These are phyloP conservation scores for Bostrychus sinensis DNA, from an alignment of 2,113 vertebrate species.

Conservation along the genomic window DNA sequence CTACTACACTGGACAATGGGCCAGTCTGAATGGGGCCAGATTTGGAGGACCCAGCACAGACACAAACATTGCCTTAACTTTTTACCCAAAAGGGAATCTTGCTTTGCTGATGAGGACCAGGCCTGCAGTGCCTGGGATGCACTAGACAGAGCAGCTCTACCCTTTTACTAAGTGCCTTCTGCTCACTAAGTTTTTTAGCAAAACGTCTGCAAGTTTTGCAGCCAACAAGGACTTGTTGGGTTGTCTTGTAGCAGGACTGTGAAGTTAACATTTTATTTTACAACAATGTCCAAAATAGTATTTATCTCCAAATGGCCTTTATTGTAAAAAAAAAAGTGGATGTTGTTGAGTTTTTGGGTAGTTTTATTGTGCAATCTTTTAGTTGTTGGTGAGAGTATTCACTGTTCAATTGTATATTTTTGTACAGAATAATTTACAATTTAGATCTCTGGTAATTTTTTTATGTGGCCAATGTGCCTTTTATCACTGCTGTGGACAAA, in stretches of 20 bases:
- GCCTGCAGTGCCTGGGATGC: conserved; percentile 78
- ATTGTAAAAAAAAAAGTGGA: conserved; percentile 49
- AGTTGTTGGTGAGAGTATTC: conserved; percentile 61
- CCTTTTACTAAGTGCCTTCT: conserved; percentile 75
- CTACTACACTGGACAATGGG: conserved; percentile 12
- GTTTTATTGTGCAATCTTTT: conserved; percentile 75
- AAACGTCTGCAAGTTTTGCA: conserved; percentile 32
- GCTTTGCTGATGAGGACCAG: conserved; percentile 63
- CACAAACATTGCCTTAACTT: conserved; percentile 44
- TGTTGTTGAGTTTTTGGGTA: conserved; percentile 50
- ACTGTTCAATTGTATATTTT: conserved; percentile 76
- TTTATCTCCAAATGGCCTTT: conserved; percentile 47
- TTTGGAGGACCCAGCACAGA: conserved; percentile 34
- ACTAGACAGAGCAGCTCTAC: conserved; percentile 19
- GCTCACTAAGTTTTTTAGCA: conserved; percentile 28
- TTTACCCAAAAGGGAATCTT: conserved; percentile 42
- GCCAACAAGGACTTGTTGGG: conserved; percentile 13
- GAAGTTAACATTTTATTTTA: conserved; percentile 38
- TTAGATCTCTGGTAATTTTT: conserved; percentile 58
- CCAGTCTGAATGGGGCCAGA: conserved; percentile 36
- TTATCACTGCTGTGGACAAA: conserved; percentile 53
- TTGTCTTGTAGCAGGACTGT: conserved; percentile 42
- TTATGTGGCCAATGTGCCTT: conserved; percentile 75
- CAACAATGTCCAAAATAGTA: conserved; percentile 43
- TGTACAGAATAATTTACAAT: conserved; percentile 61